phyloP scores from a whole-genome alignment of 2,113 vertebrate genomes.

The Etheostoma cragini region DNA sequence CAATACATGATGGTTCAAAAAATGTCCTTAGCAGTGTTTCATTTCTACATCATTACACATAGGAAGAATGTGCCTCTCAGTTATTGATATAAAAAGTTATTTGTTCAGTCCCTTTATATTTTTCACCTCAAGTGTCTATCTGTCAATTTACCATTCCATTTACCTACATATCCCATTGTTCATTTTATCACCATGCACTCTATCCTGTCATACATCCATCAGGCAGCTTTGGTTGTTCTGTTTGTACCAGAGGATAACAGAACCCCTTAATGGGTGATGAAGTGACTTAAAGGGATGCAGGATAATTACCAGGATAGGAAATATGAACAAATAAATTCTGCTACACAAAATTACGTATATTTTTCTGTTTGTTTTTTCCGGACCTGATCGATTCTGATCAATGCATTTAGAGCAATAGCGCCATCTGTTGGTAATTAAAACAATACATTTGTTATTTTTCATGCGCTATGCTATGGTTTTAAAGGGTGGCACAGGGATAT shows the following conservation, averaged over 20 bases:
- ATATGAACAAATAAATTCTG: neutral
- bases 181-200: neutral
- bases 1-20: neutral
- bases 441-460: neutral
- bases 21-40: neutral
- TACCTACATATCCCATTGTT: neutral
- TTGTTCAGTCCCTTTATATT: neutral
- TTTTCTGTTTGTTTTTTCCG: neutral
- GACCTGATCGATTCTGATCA: neutral
- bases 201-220: slow-evolving; percentile 29
- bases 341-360: neutral
- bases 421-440: slow-evolving; percentile 50
- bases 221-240: slow-evolving; percentile 39
- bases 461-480: neutral
- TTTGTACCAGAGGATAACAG: slow-evolving; percentile 58
- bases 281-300: neutral
- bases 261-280: neutral
- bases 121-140: neutral
- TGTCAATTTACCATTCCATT: neutral
- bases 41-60: neutral
- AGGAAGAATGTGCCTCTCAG: neutral
- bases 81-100: neutral
- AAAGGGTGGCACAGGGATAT: neutral
- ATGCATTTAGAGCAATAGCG: slow-evolving; percentile 14
- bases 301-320: neutral